Evolutionary conservation across 2,888 invertebrate species (phyloP).

Genomic region (Cataglyphis albicans): DNA sequence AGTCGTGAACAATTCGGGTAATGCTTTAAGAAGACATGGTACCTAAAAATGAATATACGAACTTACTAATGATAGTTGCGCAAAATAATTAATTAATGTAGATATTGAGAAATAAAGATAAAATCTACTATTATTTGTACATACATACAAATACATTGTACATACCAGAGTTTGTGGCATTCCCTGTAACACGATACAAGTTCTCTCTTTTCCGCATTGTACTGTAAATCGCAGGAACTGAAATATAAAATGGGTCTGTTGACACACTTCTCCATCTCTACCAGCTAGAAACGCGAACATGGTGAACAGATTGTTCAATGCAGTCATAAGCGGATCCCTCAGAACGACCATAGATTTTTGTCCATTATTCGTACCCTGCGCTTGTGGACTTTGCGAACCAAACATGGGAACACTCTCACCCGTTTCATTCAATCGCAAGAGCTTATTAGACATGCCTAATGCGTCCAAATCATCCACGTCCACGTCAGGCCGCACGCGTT

Average conservation of each 20-base stretch:
- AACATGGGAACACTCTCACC: conserved; percentile 88
- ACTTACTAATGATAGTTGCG: conserved; percentile 8
- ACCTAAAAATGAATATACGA: conserved; percentile 84
- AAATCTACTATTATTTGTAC: not conserved
- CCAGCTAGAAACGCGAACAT: conserved; percentile 91
- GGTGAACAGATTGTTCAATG: conserved; percentile 90
- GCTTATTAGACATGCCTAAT: conserved; percentile 88
- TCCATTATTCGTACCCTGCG: conserved; percentile 79
- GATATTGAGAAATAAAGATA: not conserved
- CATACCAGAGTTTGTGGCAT: conserved; percentile 90
- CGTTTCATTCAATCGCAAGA: conserved; percentile 89
- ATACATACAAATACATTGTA: conserved; percentile 1
- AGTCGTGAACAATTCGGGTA: conserved; percentile 92
- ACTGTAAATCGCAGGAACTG: conserved; percentile 92
- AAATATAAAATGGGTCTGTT: conserved; percentile 93
- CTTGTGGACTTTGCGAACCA: conserved; percentile 84
- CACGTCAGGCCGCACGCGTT: conserved; percentile 88
- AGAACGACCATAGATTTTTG: conserved; percentile 84
- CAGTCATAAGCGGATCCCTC: conserved; percentile 89
- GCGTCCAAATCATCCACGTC: conserved; percentile 88
- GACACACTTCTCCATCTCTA: conserved; percentile 92
- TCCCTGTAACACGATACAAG: conserved; percentile 90
- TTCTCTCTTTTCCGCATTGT: conserved; percentile 91
- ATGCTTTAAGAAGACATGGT: conserved; percentile 92
- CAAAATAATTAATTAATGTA: not conserved